A percentile compares a stretch with the other conserved stretches of the same genome.
phyloP scores from a whole-genome alignment of 2,797 vertebrate species.

The Pseudocheirus occidentalis region DNA sequence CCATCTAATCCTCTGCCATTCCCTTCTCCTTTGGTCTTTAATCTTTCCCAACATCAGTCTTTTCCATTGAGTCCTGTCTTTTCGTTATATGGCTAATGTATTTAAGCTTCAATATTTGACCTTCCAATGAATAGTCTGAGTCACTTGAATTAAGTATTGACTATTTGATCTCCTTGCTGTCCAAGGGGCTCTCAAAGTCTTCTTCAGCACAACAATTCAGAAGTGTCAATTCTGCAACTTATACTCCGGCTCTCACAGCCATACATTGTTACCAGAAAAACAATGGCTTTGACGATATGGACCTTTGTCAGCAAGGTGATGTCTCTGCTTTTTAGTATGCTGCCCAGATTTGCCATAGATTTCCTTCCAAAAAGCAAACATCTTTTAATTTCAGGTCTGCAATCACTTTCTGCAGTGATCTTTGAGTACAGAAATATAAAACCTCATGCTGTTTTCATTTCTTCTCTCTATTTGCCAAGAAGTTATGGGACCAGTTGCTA shows the following conservation, averaged over 20 bases:
- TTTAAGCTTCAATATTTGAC: neutral
- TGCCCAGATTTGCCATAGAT: neutral
- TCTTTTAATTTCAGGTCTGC: neutral
- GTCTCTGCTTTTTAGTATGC: neutral
- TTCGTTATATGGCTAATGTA: too few species aligned
- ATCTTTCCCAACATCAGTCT: neutral
- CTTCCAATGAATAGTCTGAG: neutral
- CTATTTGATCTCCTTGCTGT: neutral
- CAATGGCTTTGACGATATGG: too few species aligned
- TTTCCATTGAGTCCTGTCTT: neutral
- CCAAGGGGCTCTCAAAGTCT: neutral
- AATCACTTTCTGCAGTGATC: neutral
- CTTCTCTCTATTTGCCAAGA: neutral
- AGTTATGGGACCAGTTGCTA: neutral
- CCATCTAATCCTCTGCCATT: neutral
- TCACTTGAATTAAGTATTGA: neutral
- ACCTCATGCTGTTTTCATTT: neutral
- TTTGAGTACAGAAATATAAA: neutral
- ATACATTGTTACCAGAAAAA: too few species aligned
- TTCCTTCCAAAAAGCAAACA: neutral
- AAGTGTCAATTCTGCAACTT: too few species aligned
- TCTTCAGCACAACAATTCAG: neutral
- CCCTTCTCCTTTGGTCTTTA: neutral
- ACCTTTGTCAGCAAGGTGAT: neutral
- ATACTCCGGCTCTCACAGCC: too few species aligned